Base-by-base conservation (phyloP, 2,888 invertebrate genomes). In the Ptychoptera albimana region DNA sequence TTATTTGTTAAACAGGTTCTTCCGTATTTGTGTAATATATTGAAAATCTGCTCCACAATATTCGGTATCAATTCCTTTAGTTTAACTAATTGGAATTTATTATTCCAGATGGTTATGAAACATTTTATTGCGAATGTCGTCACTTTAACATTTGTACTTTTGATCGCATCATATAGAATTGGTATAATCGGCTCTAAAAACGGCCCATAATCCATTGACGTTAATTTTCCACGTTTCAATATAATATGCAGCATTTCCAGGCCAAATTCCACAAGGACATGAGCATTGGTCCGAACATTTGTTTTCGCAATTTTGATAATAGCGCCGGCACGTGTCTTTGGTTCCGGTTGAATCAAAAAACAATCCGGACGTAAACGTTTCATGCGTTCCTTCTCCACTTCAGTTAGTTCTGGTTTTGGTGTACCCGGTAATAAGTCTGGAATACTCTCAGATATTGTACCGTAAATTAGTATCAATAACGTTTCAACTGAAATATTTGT, bases 191-290 rank as follows among this genome's bases (percentile, higher is more conserved):
- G 89, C 64, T 96, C 88, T 32, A 96, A 64, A 57, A 77, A 79
- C 0, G 74, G 68, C 50, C 70, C 71, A 53, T 75, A 79, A 42
- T 75, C 72, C 32, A 68, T 62, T 40, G 74, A 70, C 2, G 70
- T 62, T 1, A 84, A 61, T 59, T 80, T 82, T 53, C 88, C 84
- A 39, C 81, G 71, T 62, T 87, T 87, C 36, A 91, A 59, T 42
- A 87, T 68, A 39, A 81, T 73, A 50, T 80, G 77, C 9, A 83
- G 71, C 34, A 89, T 68, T 55, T 82, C 81, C 47, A 96, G 67
- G 35, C 91, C 92, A 61, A 94, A 94, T 63, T 93, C 92, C 0
- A 89, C 78, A 39, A 96, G 66, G 1, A 94, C 73, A 59, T 94
- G 88, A 2, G 82, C 79, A 60, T 93, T 93, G 0, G 86, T 80